These are phyloP conservation scores for Varanus salvator DNA, from an alignment of 2,113 vertebrate species.

Conservation along the genomic window DNA sequence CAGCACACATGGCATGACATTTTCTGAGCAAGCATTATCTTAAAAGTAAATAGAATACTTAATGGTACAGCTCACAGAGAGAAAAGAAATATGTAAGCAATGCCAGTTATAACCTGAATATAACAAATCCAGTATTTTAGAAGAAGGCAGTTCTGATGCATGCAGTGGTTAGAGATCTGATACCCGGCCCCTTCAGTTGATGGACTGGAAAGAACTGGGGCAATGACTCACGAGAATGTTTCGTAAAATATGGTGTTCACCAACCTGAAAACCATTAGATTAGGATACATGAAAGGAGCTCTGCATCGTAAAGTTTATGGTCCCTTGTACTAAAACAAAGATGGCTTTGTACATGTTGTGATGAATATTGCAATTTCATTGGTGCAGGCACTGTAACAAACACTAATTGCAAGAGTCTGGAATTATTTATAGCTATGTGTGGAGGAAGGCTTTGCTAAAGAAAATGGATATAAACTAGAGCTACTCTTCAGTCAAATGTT, in stretches of 20 bases:
- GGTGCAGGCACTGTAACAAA: conserved; percentile 38
- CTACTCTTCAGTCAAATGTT: background rate
- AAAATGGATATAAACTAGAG: conserved; percentile 30
- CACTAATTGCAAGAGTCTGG: conserved; percentile 26
- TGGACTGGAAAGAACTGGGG: background rate
- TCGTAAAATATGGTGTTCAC: conserved; percentile 4
- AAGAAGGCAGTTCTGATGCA: background rate
- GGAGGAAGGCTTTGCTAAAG: background rate
- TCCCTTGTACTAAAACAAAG: conserved; percentile 26
- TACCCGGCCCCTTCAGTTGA: too few relatives aligned
- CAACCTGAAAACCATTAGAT: conserved; percentile 14
- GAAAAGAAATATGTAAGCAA: background rate
- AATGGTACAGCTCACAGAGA: background rate
- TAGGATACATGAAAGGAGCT: background rate
- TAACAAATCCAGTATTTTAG: background rate
- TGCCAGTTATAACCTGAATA: background rate
- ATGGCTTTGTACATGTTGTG: conserved; percentile 46
- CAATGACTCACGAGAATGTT: conserved; percentile 20
- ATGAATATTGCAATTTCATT: conserved; percentile 56
- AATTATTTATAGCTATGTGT: conserved; percentile 21
- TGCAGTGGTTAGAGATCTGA: background rate
- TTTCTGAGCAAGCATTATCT: background rate
- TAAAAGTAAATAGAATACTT: background rate
- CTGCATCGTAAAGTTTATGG: conserved; percentile 38
- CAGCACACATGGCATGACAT: background rate